These are phyloP conservation scores for Tryphoninae sp. DNA, from an alignment of 2,888 invertebrate species.

Conservation along the genomic window DNA sequence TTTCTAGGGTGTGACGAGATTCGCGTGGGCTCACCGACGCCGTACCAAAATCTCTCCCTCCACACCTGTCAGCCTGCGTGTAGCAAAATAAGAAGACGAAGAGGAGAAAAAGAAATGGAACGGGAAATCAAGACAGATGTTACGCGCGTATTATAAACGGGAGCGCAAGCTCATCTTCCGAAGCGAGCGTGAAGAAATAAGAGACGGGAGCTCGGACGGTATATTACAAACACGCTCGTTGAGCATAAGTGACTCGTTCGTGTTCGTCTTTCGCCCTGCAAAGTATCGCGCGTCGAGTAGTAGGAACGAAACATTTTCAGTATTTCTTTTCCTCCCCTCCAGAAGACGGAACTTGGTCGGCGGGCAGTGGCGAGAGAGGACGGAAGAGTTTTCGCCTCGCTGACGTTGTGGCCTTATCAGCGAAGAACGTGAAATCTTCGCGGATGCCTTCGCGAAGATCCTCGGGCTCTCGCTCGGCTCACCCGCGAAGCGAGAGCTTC, in stretches of 20 bases:
- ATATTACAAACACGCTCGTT: conserved; percentile 5
- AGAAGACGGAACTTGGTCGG: conserved; percentile 11
- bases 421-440: conserved; percentile 12
- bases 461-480: conserved; percentile 1
- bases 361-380: conserved; percentile 26
- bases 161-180: conserved; percentile 51
- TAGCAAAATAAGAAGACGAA: neutral
- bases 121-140: conserved; percentile 40
- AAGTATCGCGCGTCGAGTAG: neutral
- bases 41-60: conserved; percentile 42
- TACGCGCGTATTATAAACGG: conserved; percentile 57
- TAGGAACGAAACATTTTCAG: neutral
- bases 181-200: conserved; percentile 52
- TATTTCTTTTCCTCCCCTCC: neutral
- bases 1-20: conserved; percentile 48
- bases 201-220: conserved; percentile 41
- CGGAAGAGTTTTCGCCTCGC: conserved; percentile 22
- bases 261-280: conserved; percentile 1
- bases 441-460: neutral
- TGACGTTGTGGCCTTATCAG: conserved; percentile 49
- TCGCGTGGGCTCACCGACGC: conserved; percentile 44
- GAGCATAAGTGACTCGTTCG: conserved; percentile 35
- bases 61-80: conserved; percentile 17
- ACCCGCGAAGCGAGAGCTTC: conserved; percentile 15
- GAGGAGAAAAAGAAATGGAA: neutral